Conservation (phyloP, 2,797 vertebrate species). For the Acropternis orthonyx region DNA sequence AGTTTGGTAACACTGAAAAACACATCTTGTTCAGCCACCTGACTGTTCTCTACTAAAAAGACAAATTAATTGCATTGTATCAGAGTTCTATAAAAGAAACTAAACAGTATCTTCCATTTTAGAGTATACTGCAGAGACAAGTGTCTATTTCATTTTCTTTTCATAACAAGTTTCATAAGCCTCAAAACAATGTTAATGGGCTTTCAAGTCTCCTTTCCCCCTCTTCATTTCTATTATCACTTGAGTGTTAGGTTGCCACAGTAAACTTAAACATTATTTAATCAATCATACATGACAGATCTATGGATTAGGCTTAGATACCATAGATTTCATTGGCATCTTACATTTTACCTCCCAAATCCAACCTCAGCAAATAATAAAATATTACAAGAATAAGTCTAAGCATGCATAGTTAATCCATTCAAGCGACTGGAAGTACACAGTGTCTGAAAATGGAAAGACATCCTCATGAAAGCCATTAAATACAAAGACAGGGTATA, state of each 20-base stretch:
- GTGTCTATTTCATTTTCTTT: background rate
- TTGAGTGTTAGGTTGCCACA: background rate
- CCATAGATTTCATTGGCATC: background rate
- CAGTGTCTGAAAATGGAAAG: background rate
- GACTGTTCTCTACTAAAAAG: background rate
- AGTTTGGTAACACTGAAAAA: background rate
- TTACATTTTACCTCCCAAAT: constrained; percentile 13
- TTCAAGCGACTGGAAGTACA: background rate
- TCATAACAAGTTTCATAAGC: background rate
- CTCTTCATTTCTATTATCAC: background rate
- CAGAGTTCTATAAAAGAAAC: background rate
- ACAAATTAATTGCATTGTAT: background rate
- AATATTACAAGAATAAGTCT: background rate
- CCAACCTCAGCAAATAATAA: constrained; percentile 9
- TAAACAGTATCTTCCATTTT: background rate
- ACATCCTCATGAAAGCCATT: background rate
- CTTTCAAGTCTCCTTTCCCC: background rate
- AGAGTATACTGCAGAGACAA: background rate
- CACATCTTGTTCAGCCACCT: background rate
- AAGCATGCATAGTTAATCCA: background rate
- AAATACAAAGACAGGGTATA: background rate
- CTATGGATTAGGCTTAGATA: background rate
- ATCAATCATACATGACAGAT: background rate
- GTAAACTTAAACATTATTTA: background rate
- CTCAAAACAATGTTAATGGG: background rate